phyloP scores from a whole-genome alignment of 1,140 invertebrate genomes.

The Cotesia vestalis region DNA sequence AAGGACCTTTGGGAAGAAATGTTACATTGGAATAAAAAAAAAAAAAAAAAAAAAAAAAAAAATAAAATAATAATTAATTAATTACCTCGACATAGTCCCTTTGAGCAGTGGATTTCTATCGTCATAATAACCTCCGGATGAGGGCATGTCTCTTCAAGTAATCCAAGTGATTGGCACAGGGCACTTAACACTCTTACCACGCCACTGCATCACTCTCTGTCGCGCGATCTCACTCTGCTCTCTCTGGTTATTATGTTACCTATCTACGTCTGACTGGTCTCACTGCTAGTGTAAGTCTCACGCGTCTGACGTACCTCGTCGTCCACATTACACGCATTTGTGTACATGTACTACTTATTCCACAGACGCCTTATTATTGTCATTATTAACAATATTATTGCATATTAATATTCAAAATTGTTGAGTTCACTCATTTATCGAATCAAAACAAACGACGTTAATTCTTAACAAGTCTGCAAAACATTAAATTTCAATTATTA shows the following conservation, averaged over 20 bases:
- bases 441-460: too few species aligned
- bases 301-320: slow-evolving; percentile 28
- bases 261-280: slow-evolving; percentile 20
- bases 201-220: slow-evolving; percentile 62
- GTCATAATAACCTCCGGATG: slow-evolving; percentile 65
- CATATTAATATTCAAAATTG: neutral
- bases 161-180: slow-evolving; percentile 61
- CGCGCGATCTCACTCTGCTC: slow-evolving; percentile 57
- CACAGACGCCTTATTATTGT: neutral
- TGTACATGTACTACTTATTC: slow-evolving; percentile 25
- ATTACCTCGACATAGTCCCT: slow-evolving; percentile 65
- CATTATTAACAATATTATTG: slow-evolving; percentile 6
- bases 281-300: slow-evolving; percentile 14
- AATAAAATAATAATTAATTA: neutral
- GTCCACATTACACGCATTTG: slow-evolving; percentile 16
- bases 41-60: slow-evolving; percentile 4
- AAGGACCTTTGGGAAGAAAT: neutral
- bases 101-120: slow-evolving; percentile 67
- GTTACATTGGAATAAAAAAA: too few species aligned
- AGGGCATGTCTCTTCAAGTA: slow-evolving; percentile 61
- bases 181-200: slow-evolving; percentile 59
- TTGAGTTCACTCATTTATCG: too few species aligned
- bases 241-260: slow-evolving; percentile 48
- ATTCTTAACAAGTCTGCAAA: too few species aligned
- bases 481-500: neutral